Evolutionary conservation across 2,888 invertebrate genomes (phyloP).

Genomic region (Sphinx pinastri): DNA sequence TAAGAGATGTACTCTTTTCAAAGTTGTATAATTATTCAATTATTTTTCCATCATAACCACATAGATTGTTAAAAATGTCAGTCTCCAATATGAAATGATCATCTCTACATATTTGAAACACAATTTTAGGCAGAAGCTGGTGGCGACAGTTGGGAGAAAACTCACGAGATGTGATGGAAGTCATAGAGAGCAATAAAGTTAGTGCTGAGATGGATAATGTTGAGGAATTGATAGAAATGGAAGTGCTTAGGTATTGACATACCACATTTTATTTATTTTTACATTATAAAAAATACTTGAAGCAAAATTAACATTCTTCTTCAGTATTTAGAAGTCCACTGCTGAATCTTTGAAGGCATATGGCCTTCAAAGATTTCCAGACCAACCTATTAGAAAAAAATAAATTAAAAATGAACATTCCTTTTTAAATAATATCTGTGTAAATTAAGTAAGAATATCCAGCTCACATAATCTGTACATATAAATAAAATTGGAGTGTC

Average conservation of each 20-base stretch:
- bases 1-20: neutral
- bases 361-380: no score
- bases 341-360: no score
- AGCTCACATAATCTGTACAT: no score
- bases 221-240: conserved; percentile 65
- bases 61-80: conserved; percentile 1
- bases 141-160: conserved; percentile 70
- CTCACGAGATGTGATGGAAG: conserved; percentile 61
- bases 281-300: no score
- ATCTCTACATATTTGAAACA: neutral
- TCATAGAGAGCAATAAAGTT: conserved; percentile 53
- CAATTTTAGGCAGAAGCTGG: conserved; percentile 69
- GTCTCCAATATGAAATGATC: neutral
- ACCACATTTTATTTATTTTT: conserved; percentile 27
- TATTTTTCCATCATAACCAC: conserved; percentile 2
- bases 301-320: no score
- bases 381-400: no score
- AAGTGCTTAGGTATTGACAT: conserved; percentile 67
- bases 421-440: no score
- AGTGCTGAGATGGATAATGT: conserved; percentile 43
- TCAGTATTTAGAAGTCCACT: no score
- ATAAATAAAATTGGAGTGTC: no score
- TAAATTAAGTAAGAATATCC: no score
- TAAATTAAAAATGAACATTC: no score
- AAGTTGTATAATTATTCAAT: neutral